A percentile compares a stretch with the other conserved stretches of the same genome.
These are phyloP conservation scores for Amblyjoppa proteus DNA, from an alignment of 2,888 invertebrate species.

Conservation along the genomic window DNA sequence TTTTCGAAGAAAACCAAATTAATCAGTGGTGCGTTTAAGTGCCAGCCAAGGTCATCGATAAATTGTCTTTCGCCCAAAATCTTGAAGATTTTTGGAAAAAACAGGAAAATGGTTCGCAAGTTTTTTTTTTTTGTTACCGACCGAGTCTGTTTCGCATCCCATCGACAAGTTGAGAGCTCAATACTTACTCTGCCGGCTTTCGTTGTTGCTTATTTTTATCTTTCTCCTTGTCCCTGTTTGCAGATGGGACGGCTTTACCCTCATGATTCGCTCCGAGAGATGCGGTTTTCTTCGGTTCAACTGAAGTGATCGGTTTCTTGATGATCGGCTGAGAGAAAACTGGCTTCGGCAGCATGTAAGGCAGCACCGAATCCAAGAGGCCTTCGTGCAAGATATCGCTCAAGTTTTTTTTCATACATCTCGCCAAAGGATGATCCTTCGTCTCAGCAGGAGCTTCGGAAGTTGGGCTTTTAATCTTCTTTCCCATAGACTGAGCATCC, in stretches of 20 bases:
- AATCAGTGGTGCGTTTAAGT: no score
- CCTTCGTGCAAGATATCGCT: slow-evolving; percentile 92
- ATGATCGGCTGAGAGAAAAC: slow-evolving; percentile 87
- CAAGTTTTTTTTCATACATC: slow-evolving; percentile 83
- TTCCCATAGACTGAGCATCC: slow-evolving; percentile 38
- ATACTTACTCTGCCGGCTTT: slow-evolving; percentile 78
- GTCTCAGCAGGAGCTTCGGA: slow-evolving; percentile 59
- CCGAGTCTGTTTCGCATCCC: neutral
- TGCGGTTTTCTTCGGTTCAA: slow-evolving; percentile 86
- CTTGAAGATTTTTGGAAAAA: neutral
- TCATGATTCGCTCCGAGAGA: slow-evolving; percentile 80
- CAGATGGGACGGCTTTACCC: slow-evolving; percentile 66
- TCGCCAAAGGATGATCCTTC: slow-evolving; percentile 76
- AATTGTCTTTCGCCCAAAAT: neutral
- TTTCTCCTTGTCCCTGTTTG: slow-evolving; percentile 71
- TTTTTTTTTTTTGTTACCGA: neutral
- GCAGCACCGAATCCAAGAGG: slow-evolving; percentile 92
- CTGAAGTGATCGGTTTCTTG: slow-evolving; percentile 85
- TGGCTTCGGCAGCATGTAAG: slow-evolving; percentile 90
- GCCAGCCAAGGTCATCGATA: no score
- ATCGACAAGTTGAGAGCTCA: neutral
- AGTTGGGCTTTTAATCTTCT: slow-evolving; percentile 57
- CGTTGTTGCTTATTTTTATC: slow-evolving; percentile 79
- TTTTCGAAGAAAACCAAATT: no score
- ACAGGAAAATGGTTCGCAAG: neutral